These are phyloP conservation scores for Melipona quadrifasciata DNA, from an alignment of 1,140 invertebrate genomes.

Conservation along the genomic window DNA sequence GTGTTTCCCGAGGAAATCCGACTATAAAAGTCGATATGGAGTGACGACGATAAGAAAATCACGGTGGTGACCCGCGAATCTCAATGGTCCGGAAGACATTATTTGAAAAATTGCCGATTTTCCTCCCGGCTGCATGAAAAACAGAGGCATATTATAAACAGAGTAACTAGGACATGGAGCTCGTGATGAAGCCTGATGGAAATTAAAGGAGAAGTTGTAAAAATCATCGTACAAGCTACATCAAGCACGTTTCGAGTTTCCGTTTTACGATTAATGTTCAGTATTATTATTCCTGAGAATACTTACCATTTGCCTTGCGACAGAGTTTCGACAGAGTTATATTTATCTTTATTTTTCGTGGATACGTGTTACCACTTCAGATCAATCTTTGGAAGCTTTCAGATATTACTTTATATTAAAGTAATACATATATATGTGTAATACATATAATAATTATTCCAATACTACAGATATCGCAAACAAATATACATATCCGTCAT, in stretches of 20 bases:
- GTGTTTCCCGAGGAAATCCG: slow-evolving; percentile 1
- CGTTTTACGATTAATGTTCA: background rate
- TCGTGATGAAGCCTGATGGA: background rate
- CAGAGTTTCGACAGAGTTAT: background rate
- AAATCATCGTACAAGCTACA: background rate
- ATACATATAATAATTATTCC: no score
- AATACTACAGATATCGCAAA: no score
- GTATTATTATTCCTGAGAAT: background rate
- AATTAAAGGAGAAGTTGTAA: background rate
- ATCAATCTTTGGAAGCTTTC: background rate
- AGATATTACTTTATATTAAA: background rate
- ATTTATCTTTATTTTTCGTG: background rate
- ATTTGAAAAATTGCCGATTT: background rate
- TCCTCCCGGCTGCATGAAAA: background rate
- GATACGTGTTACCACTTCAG: background rate
- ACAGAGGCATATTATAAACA: background rate
- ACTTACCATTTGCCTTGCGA: background rate
- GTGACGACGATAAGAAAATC: slow-evolving; percentile 17
- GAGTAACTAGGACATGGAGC: background rate
- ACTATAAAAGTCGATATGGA: slow-evolving; percentile 19
- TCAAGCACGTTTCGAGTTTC: background rate
- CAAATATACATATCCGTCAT: no score
- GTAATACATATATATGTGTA: background rate
- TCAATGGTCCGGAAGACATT: slow-evolving; percentile 2
- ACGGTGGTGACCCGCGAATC: background rate